Base-by-base conservation (phyloP, 2,113 vertebrate genomes). In the Gambusia affinis region DNA sequence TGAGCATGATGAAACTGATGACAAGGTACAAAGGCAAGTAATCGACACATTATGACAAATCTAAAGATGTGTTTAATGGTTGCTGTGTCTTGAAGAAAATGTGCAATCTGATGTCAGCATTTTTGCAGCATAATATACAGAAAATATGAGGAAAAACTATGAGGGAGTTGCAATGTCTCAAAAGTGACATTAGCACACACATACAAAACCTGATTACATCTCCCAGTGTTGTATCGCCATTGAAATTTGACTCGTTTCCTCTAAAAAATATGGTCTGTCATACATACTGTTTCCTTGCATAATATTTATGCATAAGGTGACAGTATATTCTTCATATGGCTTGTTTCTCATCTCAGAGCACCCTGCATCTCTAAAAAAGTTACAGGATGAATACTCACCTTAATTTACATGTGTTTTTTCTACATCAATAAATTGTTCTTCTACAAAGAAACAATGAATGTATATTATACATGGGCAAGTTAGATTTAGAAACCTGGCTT, bases 1-100 rank as follows among this genome's bases (percentile, higher is more conserved):
- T 84, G 67, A 78, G 33, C 69, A 76, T 62, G 60, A 75, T 60
- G 67, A 81, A 88, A 74, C 17, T 14, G 31, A 76, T 78, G 80
- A 77, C 51, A 85, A 70, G 71, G 35, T 62, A 39, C 29, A 80
- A 27, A 61, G 30, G 74, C 73, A 74, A 75, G 29, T 67, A 70
- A 71, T 37, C 14, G 65, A 79, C 84, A 72, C 74, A 80, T 54
- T 70, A 61, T 22, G 62, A 68, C 10, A 8, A 65, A 78, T 29
- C 27, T 11, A 67, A 75, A 76, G 35, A 54, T 14, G 12, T 64
- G 62, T 44, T 74, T 24, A 8, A 4, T 31, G 27, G 64, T 28
- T 74, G 51, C n/a, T 70, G 31, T 54, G 22, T 8, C 2, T 4
- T 33, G 12, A 71, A 57, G 30, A 4, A 62, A 71, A 44, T 63